Conservation (phyloP, 2,797 vertebrate genomes). For the Pterois miles region DNA sequence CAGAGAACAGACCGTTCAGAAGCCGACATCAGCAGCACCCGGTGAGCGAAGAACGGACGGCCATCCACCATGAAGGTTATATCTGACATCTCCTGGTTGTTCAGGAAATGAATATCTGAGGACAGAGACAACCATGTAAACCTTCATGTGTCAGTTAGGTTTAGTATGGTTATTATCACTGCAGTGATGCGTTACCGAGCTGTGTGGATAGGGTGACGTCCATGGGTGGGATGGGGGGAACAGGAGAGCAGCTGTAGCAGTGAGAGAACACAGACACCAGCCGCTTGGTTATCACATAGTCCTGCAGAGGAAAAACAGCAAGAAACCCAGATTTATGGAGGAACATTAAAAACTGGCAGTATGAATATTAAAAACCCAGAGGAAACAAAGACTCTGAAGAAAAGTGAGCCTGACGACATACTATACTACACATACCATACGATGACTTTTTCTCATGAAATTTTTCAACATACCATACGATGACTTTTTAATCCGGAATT, state of each 20-base stretch:
- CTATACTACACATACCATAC: too few species aligned
- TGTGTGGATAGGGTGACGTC: conserved; percentile 87
- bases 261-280: conserved; percentile 87
- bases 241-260: conserved; percentile 86
- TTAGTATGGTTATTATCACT: background rate
- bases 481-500: too few species aligned
- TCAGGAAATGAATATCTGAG: conserved; percentile 92
- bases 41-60: conserved; percentile 90
- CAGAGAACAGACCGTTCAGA: conserved; percentile 87
- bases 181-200: conserved; percentile 56
- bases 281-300: conserved; percentile 86
- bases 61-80: conserved; percentile 93
- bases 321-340: background rate
- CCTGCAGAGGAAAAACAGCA: conserved; percentile 76
- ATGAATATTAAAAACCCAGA: too few species aligned
- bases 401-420: too few species aligned
- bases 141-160: too few species aligned
- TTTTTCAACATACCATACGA: too few species aligned
- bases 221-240: conserved; percentile 84
- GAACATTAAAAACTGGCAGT: too few species aligned
- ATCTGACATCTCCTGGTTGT: conserved; percentile 95
- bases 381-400: too few species aligned
- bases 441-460: too few species aligned
- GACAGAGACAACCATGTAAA: background rate
- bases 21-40: conserved; percentile 93